Conservation (phyloP, 2,888 invertebrate species). For the Exephanes ischioxanthus region DNA sequence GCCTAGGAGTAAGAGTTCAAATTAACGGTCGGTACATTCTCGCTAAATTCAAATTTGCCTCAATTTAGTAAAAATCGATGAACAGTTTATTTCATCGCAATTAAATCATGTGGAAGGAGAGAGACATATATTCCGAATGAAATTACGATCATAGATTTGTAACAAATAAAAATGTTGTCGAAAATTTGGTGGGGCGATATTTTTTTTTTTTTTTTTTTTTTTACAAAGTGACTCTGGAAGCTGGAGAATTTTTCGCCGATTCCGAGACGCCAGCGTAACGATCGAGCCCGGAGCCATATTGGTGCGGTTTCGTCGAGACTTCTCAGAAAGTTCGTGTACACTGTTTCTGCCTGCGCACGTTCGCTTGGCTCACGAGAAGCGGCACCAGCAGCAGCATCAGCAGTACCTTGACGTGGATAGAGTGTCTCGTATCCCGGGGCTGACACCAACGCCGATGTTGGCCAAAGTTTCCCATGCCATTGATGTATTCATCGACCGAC, state of each 20-base stretch:
- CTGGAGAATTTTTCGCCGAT: constrained; percentile 10
- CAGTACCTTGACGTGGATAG: constrained; percentile 57
- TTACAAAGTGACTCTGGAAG: constrained; percentile 6
- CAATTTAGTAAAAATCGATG: no score
- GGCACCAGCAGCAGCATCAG: constrained; percentile 31
- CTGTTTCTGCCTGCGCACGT: constrained; percentile 24
- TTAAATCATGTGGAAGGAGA: no score
- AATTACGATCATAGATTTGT: no score
- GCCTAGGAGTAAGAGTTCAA: no score
- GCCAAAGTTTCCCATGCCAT: constrained; percentile 58
- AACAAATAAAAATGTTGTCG: background rate
- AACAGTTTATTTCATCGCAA: no score
- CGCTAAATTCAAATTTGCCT: no score
- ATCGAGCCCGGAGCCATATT: constrained; percentile 44
- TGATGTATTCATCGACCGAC: constrained; percentile 45
- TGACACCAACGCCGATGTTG: constrained; percentile 53
- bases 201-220: background rate
- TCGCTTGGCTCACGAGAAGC: constrained; percentile 9
- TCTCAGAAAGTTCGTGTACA: constrained; percentile 47
- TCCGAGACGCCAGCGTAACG: constrained; percentile 26
- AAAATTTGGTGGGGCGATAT: background rate
- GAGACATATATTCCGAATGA: no score
- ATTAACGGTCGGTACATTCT: no score
- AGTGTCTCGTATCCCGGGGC: constrained; percentile 52
- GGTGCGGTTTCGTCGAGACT: constrained; percentile 45